Evolutionary conservation across 1,140 invertebrate genomes (phyloP).

Genomic region (Apis laboriosa): DNA sequence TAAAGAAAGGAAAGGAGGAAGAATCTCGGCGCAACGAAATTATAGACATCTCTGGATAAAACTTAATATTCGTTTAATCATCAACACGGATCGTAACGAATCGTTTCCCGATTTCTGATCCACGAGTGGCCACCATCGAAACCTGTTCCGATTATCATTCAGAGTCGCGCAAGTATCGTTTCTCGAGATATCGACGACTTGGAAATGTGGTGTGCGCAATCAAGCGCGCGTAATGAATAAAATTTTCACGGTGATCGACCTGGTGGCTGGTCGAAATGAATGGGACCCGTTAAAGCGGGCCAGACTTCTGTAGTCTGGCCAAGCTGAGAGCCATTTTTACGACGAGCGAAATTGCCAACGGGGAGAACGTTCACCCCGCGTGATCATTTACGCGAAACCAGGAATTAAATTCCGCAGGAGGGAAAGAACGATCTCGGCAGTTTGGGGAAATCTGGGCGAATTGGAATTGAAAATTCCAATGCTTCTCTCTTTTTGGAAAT

Average conservation of each 20-base stretch:
- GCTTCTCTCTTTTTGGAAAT: background rate
- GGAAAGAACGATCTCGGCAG: background rate
- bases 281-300: background rate
- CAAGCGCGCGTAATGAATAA: background rate
- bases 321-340: background rate
- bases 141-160: constrained; percentile 9
- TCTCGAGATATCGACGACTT: background rate
- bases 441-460: background rate
- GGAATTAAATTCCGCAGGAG: background rate
- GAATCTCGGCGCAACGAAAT: no score
- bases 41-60: background rate
- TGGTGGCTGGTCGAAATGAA: background rate
- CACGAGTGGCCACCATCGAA: background rate
- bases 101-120: background rate
- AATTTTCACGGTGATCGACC: background rate
- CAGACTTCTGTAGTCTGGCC: no score
- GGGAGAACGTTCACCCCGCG: background rate
- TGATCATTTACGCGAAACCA: background rate
- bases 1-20: no score
- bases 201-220: background rate
- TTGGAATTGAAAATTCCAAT: background rate
- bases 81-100: background rate
- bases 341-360: background rate
- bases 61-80: constrained; percentile 24
- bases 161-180: background rate